A percentile compares a stretch with the other conserved stretches of the same genome.
These are phyloP conservation scores for Leptonema lineaticorne DNA, from an alignment of 1,140 invertebrate genomes.

Conservation along the genomic window DNA sequence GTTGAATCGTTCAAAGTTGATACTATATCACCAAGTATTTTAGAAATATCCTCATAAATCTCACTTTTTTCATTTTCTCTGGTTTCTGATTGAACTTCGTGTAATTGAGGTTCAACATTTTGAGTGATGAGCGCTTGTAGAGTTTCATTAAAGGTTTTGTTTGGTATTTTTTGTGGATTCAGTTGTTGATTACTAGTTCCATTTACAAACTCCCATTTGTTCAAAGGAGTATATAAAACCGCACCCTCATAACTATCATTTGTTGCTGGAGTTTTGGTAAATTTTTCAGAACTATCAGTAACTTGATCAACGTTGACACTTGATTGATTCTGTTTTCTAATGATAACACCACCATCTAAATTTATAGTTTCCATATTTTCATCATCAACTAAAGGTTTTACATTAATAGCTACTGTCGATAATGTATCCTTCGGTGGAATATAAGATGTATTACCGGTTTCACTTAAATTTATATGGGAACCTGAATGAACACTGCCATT, in stretches of 20 bases:
- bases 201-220: slow-evolving; percentile 53
- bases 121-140: slow-evolving; percentile 55
- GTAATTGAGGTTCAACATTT: slow-evolving; percentile 46
- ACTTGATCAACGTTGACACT: slow-evolving; percentile 26
- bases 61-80: slow-evolving; percentile 21
- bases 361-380: slow-evolving; percentile 38
- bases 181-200: slow-evolving; percentile 51
- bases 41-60: slow-evolving; percentile 26
- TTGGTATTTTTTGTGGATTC: slow-evolving; percentile 48
- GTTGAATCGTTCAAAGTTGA: slow-evolving; percentile 28
- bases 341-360: slow-evolving; percentile 48
- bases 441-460: slow-evolving; percentile 47
- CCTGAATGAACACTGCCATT: not conserved
- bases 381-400: slow-evolving; percentile 42
- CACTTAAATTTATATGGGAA: not conserved
- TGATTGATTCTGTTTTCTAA: slow-evolving; percentile 34
- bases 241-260: slow-evolving; percentile 28
- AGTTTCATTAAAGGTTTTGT: slow-evolving; percentile 56
- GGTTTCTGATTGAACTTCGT: not conserved
- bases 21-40: slow-evolving; percentile 36
- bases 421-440: slow-evolving; percentile 54
- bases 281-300: slow-evolving; percentile 38
- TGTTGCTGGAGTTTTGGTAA: slow-evolving; percentile 42
- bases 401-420: slow-evolving; percentile 52
- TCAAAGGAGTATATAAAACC: slow-evolving; percentile 16